Conservation (phyloP, 1,140 invertebrate species). For the Aphidius ervi region DNA sequence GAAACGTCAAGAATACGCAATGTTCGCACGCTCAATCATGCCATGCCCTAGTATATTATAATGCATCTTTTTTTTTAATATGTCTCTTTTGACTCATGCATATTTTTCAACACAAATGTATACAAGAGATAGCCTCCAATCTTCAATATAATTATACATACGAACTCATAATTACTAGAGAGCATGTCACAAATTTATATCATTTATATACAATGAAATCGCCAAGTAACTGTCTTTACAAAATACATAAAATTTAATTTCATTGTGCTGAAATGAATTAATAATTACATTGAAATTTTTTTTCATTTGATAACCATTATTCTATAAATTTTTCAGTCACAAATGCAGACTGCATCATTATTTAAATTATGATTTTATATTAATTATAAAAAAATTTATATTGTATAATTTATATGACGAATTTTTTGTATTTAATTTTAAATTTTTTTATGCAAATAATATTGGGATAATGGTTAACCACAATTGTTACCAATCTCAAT, state of each 20-base stretch:
- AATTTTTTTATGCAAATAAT: no score
- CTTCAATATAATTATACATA: conserved; percentile 8
- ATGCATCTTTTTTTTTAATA: neutral
- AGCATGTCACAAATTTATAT: conserved; percentile 10
- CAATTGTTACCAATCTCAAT: no score
- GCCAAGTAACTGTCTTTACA: conserved; percentile 1
- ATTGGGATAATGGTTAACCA: no score
- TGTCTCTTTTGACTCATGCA: neutral
- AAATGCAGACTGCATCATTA: no score
- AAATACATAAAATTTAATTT: neutral
- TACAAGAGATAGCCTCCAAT: neutral
- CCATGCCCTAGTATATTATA: neutral
- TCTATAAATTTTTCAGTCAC: no score
- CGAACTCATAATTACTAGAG: conserved; percentile 6
- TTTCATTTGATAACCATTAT: no score
- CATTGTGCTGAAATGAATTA: no score
- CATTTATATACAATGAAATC: conserved; percentile 4
- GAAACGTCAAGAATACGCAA: neutral
- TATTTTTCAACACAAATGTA: neutral
- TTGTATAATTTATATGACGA: no score
- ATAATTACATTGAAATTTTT: no score
- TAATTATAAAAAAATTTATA: no score
- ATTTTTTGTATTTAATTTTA: no score
- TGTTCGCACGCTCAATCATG: conserved; percentile 7
- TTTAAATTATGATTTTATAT: no score